Evolutionary conservation across 1,140 invertebrate species (phyloP).

Genomic region (Calephelis virginiensis): DNA sequence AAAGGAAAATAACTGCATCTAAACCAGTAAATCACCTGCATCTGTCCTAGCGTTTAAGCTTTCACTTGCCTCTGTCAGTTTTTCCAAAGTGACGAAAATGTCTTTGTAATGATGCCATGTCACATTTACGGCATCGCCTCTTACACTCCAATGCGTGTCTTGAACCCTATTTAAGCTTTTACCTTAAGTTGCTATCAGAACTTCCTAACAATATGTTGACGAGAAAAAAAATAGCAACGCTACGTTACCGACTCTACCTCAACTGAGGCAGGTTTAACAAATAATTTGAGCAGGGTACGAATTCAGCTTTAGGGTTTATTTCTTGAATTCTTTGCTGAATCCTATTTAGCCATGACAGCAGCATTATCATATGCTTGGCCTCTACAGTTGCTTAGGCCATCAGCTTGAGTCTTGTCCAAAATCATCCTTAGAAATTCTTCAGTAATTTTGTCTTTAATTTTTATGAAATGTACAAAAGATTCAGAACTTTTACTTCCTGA

Average conservation of each 20-base stretch:
- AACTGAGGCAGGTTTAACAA: slow-evolving; percentile 12
- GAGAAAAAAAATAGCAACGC: neutral
- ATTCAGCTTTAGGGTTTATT: slow-evolving; percentile 19
- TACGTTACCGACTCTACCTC: neutral
- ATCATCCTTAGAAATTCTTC: neutral
- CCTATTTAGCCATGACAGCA: slow-evolving; percentile 16
- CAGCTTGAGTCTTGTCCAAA: neutral
- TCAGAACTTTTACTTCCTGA: neutral
- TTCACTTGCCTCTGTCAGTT: slow-evolving; percentile 2
- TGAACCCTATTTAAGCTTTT: slow-evolving; percentile 11
- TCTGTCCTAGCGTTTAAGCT: slow-evolving; percentile 7
- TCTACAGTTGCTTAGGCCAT: slow-evolving; percentile 7
- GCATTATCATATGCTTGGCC: slow-evolving; percentile 18
- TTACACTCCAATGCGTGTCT: neutral
- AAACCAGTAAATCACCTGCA: neutral
- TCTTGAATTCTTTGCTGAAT: slow-evolving; percentile 20
- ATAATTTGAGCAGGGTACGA: slow-evolving; percentile 22
- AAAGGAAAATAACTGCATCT: slow-evolving; percentile 1
- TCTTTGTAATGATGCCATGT: slow-evolving; percentile 12
- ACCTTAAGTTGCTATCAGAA: neutral
- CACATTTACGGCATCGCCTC: slow-evolving; percentile 7
- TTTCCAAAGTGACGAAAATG: slow-evolving; percentile 6
- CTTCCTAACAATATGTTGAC: too few species aligned
- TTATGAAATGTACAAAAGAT: neutral
- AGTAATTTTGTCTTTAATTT: neutral